Conservation (phyloP, 2,797 vertebrate genomes). For the Tiaroga cobitis region DNA sequence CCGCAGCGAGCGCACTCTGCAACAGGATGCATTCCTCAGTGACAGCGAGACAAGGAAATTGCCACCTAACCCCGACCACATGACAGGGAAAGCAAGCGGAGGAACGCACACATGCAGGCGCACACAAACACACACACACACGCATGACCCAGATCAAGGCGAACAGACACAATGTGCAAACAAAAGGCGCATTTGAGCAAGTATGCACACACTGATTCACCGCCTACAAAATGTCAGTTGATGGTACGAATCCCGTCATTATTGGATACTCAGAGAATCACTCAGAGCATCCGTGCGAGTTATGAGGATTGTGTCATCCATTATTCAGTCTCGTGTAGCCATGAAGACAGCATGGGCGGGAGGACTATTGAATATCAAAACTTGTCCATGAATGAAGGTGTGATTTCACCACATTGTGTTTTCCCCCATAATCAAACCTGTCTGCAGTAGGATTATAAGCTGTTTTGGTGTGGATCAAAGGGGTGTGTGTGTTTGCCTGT, state of each 20-base stretch:
- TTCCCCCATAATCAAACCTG: slow-evolving; percentile 44
- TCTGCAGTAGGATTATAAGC: slow-evolving; percentile 39
- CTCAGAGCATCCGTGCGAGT: slow-evolving; percentile 6
- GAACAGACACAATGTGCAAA: slow-evolving; percentile 16
- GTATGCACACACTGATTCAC: slow-evolving; percentile 22
- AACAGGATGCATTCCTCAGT: slow-evolving; percentile 56
- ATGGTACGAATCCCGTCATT: slow-evolving; percentile 21
- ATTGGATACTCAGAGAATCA: slow-evolving; percentile 26
- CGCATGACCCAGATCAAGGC: slow-evolving; percentile 35
- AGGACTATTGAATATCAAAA: slow-evolving; percentile 41
- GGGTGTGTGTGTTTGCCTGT: slow-evolving; percentile 34
- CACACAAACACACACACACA: slow-evolving; percentile 16
- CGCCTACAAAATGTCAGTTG: slow-evolving; percentile 40
- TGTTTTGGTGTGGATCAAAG: slow-evolving; percentile 34
- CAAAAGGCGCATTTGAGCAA: slow-evolving; percentile 18
- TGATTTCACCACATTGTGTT: slow-evolving; percentile 47
- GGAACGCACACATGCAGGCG: slow-evolving; percentile 25
- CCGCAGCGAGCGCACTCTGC: slow-evolving; percentile 33
- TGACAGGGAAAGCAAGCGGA: slow-evolving; percentile 32
- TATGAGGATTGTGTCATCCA: slow-evolving; percentile 20
- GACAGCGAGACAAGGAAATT: slow-evolving; percentile 58
- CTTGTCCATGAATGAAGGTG: slow-evolving; percentile 52
- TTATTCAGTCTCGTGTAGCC: slow-evolving; percentile 30
- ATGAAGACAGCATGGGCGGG: slow-evolving; percentile 23
- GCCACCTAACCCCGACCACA: slow-evolving; percentile 55